phyloP scores from a whole-genome alignment of 2,797 vertebrate genomes.

The Ara ararauna region DNA sequence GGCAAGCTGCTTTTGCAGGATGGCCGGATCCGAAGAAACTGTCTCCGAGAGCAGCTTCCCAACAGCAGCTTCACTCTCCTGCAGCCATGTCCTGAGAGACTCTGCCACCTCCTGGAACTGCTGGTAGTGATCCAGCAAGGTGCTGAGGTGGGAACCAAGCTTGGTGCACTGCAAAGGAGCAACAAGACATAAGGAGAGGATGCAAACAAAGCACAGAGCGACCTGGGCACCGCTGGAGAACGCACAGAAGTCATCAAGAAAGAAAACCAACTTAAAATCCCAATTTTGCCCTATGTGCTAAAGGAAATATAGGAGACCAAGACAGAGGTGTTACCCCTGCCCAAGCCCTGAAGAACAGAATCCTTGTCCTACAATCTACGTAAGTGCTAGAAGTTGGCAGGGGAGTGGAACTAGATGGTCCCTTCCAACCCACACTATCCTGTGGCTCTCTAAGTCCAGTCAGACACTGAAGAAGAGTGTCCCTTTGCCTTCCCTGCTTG shows the following conservation, averaged over 20 bases:
- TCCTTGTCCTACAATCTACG: rapidly evolving
- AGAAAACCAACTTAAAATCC: rapidly evolving
- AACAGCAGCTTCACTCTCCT: slow-evolving; percentile 82
- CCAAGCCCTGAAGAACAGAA: not conserved
- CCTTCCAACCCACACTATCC: not conserved
- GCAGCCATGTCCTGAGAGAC: slow-evolving; percentile 88
- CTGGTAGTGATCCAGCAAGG: slow-evolving; percentile 88
- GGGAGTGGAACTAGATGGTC: not conserved
- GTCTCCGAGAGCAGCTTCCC: slow-evolving; percentile 82
- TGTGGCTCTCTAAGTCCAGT: not conserved
- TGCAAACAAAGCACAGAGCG: rapidly evolving
- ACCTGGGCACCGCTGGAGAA: not conserved
- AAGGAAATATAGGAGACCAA: not conserved
- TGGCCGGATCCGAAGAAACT: slow-evolving; percentile 82
- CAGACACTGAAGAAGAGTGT: not conserved
- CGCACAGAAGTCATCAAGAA: too few relatives aligned
- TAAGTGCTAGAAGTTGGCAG: not conserved
- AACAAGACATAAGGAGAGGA: rapidly evolving
- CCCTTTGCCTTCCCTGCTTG: not conserved
- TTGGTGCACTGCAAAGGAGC: slow-evolving; percentile 83
- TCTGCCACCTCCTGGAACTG: slow-evolving; percentile 91
- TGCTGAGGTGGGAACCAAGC: slow-evolving; percentile 86
- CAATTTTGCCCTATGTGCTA: not conserved
- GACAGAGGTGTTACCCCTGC: not conserved
- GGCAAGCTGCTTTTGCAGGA: slow-evolving; percentile 86